Evolutionary conservation across 2,797 vertebrate species (phyloP).

Genomic region (Acanthurus tractus): DNA sequence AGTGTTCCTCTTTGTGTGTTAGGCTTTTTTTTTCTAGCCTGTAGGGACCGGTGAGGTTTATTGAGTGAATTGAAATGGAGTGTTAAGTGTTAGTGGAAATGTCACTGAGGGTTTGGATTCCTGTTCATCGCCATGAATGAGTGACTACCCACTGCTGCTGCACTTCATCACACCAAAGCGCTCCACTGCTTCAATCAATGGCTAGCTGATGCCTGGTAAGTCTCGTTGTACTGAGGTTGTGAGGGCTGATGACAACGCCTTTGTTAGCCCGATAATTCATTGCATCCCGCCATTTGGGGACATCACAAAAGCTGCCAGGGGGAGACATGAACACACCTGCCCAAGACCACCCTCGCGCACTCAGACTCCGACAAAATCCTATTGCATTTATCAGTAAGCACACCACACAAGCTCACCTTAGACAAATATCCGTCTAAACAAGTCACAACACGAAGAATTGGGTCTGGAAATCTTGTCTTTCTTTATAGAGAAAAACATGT

Average conservation of each 20-base stretch:
- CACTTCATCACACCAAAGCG: conserved; percentile 68
- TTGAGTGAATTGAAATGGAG: conserved; percentile 65
- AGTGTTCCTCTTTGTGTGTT: too few relatives aligned
- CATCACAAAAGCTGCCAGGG: neutral
- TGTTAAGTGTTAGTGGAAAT: conserved; percentile 66
- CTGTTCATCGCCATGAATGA: conserved; percentile 65
- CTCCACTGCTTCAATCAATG: conserved; percentile 70
- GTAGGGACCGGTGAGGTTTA: conserved; percentile 55
- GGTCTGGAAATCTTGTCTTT: conserved; percentile 18
- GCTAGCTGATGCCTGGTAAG: conserved; percentile 38
- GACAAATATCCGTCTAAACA: conserved; percentile 33
- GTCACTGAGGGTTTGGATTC: conserved; percentile 66
- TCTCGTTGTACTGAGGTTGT: conserved; percentile 21
- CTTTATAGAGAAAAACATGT: neutral
- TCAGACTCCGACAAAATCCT: conserved; percentile 7
- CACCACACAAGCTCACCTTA: conserved; percentile 24
- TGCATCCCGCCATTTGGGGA: conserved; percentile 3
- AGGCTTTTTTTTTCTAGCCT: conserved; percentile 24
- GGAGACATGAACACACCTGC: conserved; percentile 26
- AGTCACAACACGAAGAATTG: conserved; percentile 21
- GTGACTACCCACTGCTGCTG: conserved; percentile 53
- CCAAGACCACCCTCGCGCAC: conserved; percentile 10
- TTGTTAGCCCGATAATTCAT: conserved; percentile 36
- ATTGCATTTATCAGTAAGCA: neutral
- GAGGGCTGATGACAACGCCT: conserved; percentile 23